Conservation (phyloP, 1,140 invertebrate species). For the Drosophila bocqueti region DNA sequence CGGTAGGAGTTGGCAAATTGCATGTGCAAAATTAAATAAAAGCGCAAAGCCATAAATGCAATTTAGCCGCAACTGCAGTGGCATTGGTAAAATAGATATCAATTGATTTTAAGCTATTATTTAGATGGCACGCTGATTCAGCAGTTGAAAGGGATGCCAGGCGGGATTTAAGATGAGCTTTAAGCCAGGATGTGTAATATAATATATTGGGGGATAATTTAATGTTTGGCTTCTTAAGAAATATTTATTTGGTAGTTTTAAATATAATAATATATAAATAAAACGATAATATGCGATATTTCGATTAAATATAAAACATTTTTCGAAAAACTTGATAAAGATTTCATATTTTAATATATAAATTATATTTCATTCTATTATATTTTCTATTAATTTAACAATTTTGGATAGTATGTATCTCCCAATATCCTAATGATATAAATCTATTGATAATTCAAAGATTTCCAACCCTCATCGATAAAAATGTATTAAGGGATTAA, state of each 20-base stretch:
- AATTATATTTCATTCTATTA: neutral
- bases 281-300: no score
- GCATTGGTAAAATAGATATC: constrained; percentile 76
- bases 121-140: constrained; percentile 60
- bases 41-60: constrained; percentile 80
- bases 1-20: constrained; percentile 54
- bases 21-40: constrained; percentile 75
- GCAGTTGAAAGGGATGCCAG: constrained; percentile 1
- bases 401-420: neutral
- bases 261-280: no score
- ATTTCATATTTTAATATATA: no score
- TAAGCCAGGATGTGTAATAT: neutral
- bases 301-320: no score
- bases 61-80: constrained; percentile 66
- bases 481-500: neutral
- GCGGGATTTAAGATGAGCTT: constrained; percentile 7
- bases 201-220: no score
- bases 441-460: neutral
- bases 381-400: no score
- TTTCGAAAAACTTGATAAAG: no score
- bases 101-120: constrained; percentile 78
- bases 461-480: neutral
- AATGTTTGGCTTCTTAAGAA: no score
- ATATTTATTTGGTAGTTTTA: no score
- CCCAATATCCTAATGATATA: neutral